These are phyloP conservation scores for Drosophila cognata DNA, from an alignment of 2,888 invertebrate genomes.

Conservation along the genomic window DNA sequence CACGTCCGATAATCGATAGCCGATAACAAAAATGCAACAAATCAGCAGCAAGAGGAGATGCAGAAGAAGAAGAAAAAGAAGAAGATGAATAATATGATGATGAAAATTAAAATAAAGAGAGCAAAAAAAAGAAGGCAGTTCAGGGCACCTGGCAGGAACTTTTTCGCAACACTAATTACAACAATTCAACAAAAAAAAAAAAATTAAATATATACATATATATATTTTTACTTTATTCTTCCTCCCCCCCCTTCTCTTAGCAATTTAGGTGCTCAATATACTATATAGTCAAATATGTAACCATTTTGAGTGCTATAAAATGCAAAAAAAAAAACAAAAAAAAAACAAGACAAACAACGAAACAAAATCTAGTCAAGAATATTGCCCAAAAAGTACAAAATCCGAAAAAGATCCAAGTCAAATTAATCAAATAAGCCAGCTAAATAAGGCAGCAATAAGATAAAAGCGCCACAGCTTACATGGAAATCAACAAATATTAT, in stretches of 20 bases:
- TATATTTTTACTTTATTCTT: constrained; percentile 85
- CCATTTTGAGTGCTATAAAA: constrained; percentile 74
- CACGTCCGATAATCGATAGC: constrained; percentile 19
- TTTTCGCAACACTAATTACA: constrained; percentile 84
- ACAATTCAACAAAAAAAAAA: constrained; percentile 66
- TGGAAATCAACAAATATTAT: constrained; percentile 33
- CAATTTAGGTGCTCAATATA: constrained; percentile 84
- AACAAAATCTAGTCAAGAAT: constrained; percentile 60
- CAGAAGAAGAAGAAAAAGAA: constrained; percentile 28
- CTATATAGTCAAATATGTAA: constrained; percentile 78
- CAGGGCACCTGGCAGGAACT: constrained; percentile 55
- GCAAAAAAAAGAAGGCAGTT: constrained; percentile 40
- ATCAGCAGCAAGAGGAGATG: constrained; percentile 39
- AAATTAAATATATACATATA: constrained; percentile 71
- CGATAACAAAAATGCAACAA: constrained; percentile 21
- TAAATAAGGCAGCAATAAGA: constrained; percentile 25
- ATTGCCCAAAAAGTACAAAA: constrained; percentile 36
- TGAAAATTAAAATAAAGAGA: constrained; percentile 32
- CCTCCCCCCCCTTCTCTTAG: constrained; percentile 84
- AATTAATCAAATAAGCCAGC: constrained; percentile 24
- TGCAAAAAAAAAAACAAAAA: constrained; percentile 50
- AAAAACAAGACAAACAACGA: neutral
- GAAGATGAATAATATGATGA: constrained; percentile 18
- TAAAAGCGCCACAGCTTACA: constrained; percentile 45
- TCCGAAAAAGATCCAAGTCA: constrained; percentile 33